These are phyloP conservation scores for Squalus acanthias DNA, from an alignment of 2,797 vertebrate species.

Conservation along the genomic window DNA sequence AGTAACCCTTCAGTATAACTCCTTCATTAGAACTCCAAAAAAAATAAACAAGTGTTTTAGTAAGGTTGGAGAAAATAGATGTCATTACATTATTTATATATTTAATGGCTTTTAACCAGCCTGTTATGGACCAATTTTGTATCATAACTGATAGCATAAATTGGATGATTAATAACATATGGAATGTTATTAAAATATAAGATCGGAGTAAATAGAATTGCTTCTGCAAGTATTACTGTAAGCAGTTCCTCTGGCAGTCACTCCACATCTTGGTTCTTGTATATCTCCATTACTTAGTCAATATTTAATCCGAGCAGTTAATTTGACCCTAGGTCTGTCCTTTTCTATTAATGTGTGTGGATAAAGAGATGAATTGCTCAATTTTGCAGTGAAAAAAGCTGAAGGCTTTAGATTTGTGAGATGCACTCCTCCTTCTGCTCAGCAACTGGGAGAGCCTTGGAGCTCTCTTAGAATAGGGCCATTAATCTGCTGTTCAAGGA, in stretches of 20 bases:
- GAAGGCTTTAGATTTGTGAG: neutral
- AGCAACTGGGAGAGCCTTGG: neutral
- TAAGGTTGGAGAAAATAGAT: neutral
- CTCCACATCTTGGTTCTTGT: neutral
- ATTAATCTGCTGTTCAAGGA: neutral
- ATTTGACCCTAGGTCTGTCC: neutral
- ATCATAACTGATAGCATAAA: neutral
- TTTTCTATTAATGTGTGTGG: neutral
- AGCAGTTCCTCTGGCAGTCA: neutral
- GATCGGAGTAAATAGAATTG: neutral
- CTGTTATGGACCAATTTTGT: neutral
- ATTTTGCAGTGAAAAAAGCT: neutral
- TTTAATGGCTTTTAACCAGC: neutral
- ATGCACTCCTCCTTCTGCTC: neutral
- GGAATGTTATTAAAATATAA: neutral
- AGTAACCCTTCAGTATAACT: neutral
- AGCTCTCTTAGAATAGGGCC: neutral
- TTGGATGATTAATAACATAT: neutral
- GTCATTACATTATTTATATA: neutral
- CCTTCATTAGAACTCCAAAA: neutral
- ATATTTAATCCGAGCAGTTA: neutral
- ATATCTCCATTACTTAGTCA: conserved; percentile 14
- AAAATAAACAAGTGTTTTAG: neutral
- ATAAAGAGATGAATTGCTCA: neutral
- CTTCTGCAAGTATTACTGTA: neutral